phyloP scores from a whole-genome alignment of 2,888 invertebrate genomes.

The Eupithecia subumbrata region DNA sequence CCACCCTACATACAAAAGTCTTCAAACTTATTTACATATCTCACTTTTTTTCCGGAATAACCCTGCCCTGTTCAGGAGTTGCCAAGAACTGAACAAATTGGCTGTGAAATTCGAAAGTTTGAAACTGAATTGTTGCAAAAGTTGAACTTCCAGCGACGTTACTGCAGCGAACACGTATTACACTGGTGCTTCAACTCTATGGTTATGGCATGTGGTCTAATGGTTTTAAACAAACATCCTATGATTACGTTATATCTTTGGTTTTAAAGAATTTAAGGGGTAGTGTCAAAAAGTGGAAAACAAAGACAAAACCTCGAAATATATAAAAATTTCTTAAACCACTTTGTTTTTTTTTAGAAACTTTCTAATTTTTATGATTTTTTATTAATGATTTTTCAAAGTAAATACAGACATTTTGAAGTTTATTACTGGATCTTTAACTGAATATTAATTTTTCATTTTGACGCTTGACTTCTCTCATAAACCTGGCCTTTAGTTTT shows the following conservation, averaged over 20 bases:
- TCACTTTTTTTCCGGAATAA: not conserved
- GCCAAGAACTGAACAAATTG: slow-evolving; percentile 9
- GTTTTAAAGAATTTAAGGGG: not conserved
- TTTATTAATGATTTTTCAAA: not conserved
- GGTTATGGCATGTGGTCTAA: not conserved
- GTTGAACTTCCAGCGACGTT: not conserved
- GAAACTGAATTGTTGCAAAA: slow-evolving; percentile 5
- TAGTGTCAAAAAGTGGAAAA: not conserved
- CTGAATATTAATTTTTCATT: not conserved
- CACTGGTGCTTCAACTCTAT: not conserved
- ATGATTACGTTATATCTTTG: too few species aligned
- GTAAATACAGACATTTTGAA: not conserved
- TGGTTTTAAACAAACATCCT: not conserved
- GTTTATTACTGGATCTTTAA: not conserved
- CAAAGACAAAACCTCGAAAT: not conserved
- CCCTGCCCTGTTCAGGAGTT: not conserved
- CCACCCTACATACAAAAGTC: too few species aligned
- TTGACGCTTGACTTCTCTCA: not conserved
- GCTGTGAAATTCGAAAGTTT: slow-evolving; percentile 1
- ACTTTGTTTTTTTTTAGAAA: not conserved
- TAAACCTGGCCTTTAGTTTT: not conserved
- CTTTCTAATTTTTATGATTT: too few species aligned
- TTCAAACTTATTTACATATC: not conserved
- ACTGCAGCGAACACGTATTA: not conserved
- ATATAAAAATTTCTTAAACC: not conserved